These are phyloP conservation scores for Penaeus monodon DNA, from an alignment of 2,888 invertebrate genomes.

Conservation along the genomic window DNA sequence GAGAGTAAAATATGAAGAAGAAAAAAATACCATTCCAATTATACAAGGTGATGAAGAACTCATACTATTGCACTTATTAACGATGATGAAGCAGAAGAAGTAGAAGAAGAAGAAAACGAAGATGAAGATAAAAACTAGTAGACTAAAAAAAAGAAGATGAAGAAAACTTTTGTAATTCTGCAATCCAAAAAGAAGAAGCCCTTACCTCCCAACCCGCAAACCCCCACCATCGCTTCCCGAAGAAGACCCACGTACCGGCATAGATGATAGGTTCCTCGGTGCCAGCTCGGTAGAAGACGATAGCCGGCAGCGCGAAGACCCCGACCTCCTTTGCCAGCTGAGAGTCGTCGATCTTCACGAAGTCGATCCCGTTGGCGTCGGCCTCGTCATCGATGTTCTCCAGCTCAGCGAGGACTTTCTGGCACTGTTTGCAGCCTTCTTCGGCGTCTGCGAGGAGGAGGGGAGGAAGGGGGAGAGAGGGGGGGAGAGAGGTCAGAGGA, in stretches of 20 bases:
- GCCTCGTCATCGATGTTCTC: constrained; percentile 96
- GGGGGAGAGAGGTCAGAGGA: too few species aligned
- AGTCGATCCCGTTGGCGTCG: constrained; percentile 74
- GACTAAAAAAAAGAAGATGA: not conserved
- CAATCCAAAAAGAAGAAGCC: not conserved
- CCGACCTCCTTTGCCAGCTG: constrained; percentile 87
- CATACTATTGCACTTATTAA: too few species aligned
- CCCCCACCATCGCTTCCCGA: too few species aligned
- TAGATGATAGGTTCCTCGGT: constrained; percentile 92
- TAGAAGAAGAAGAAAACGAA: too few species aligned
- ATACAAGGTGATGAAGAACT: too few species aligned
- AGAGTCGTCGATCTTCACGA: constrained; percentile 68
- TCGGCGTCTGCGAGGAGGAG: constrained; percentile 81
- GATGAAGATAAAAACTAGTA: not conserved
- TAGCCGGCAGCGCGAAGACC: constrained; percentile 90
- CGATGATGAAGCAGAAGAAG: too few species aligned
- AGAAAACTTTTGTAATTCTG: not conserved
- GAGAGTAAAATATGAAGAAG: not conserved
- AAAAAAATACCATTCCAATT: too few species aligned
- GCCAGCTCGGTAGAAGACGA: constrained; percentile 88
- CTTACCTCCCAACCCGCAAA: not conserved
- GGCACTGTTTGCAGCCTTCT: constrained; percentile 91
- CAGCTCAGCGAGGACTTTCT: constrained; percentile 86
- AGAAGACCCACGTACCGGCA: constrained; percentile 76
- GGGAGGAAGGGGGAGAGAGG: not conserved